phyloP scores from a whole-genome alignment of 1,140 invertebrate species.

The Sitobion miscanthi region DNA sequence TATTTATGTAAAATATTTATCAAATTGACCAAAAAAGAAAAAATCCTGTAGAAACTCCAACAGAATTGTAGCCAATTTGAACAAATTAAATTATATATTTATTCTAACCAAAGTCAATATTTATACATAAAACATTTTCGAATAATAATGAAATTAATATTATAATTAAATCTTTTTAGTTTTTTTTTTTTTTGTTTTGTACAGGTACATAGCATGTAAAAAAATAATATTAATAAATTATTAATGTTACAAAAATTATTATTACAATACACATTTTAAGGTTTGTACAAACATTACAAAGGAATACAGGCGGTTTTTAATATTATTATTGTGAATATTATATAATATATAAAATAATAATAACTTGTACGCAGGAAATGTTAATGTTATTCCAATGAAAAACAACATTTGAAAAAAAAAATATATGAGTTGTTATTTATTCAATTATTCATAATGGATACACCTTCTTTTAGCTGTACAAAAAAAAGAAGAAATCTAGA shows the following conservation, averaged over 20 bases:
- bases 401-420: slow-evolving; percentile 28
- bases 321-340: slow-evolving; percentile 54
- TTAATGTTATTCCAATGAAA: slow-evolving; percentile 56
- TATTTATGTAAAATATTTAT: slow-evolving; percentile 56
- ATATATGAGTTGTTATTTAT: slow-evolving; percentile 2
- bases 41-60: slow-evolving; percentile 48
- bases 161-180: slow-evolving; percentile 18
- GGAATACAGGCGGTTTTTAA: slow-evolving; percentile 55
- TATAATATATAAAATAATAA: slow-evolving; percentile 52
- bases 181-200: slow-evolving; percentile 52
- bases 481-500: background rate
- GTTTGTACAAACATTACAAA: slow-evolving; percentile 54
- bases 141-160: slow-evolving; percentile 47
- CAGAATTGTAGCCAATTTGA: slow-evolving; percentile 54
- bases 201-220: slow-evolving; percentile 54
- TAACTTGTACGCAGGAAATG: slow-evolving; percentile 54
- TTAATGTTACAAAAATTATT: slow-evolving; percentile 54
- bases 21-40: slow-evolving; percentile 49
- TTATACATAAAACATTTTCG: slow-evolving; percentile 52
- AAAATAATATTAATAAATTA: slow-evolving; percentile 52
- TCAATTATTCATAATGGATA: background rate
- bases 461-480: background rate
- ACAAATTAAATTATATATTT: slow-evolving; percentile 56
- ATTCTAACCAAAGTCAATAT: slow-evolving; percentile 54
- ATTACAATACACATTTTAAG: slow-evolving; percentile 54